Base-by-base conservation (phyloP, 2,797 vertebrate genomes). In the Lepus oiostolus region DNA sequence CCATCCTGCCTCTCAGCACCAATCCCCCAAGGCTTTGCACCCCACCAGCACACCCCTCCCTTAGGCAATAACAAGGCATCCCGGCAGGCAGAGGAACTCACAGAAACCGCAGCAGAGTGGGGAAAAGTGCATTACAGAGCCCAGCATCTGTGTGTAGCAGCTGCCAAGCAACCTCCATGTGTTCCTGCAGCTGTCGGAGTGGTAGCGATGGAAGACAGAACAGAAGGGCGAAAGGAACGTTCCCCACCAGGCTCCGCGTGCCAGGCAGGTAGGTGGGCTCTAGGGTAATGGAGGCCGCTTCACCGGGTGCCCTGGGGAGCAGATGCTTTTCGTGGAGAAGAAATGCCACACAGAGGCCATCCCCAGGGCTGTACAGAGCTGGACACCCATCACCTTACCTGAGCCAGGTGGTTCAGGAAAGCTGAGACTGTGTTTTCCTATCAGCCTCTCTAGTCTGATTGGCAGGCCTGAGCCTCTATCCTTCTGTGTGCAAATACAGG, bases 111-210 rank as follows among this genome's bases (percentile, higher is more conserved):
- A 83, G 94, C 92, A 84, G 75, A 90, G 95, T 70, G 93, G 80
- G 89, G 52, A 93, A 96, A 96, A 97, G 97, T 95, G 94, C 97
- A 97, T 98, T 97, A 97, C 93, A 54, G 96, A 97, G 97, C 97
- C 96, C 97, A 97, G 98, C 98, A 98, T 99, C 98, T 99, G 98
- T 96, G 98, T 96, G 97, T 98, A 95, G 97, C 98, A 99, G 98
- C 98, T 99, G 98, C 98, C 98, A 98, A 98, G 97, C 97, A 95
- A 96, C 95, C 97, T 98, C 98, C 98, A 98, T 98, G 98, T 98
- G 98, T 98, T 98, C 97, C 97, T 96, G 98, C 98, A 99, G 98
- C 98, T 99, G 98, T 98, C 97, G 82, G 97, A 93, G 81, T 87
- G 97, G 97, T 97, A 97, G 98, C 97, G 95, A 96, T 93, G 97